These are phyloP conservation scores for Urocyon cinereoargenteus DNA, from an alignment of 2,797 vertebrate genomes.

Conservation along the genomic window DNA sequence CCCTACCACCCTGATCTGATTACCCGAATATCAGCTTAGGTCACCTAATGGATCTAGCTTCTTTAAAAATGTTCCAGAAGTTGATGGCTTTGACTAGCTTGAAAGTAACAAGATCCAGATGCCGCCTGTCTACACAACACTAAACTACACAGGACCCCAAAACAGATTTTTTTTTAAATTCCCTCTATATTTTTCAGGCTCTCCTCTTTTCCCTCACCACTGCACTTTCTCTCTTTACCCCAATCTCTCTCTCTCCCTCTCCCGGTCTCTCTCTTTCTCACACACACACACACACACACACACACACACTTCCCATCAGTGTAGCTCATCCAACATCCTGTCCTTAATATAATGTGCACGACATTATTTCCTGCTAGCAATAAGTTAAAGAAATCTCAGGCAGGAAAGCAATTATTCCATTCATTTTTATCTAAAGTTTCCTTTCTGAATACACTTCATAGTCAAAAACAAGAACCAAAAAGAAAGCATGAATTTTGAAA, in stretches of 20 bases:
- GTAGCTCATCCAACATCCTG: conserved; percentile 60
- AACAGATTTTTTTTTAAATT: conserved; percentile 64
- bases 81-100: conserved; percentile 86
- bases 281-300: neutral
- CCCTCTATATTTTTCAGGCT: neutral
- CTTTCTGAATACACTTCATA: conserved; percentile 71
- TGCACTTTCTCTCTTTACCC: neutral
- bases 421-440: conserved; percentile 67
- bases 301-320: conserved; percentile 52
- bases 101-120: conserved; percentile 90
- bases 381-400: conserved; percentile 21
- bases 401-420: conserved; percentile 59
- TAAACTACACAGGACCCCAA: conserved; percentile 74
- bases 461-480: conserved; percentile 70
- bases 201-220: neutral
- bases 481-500: conserved; percentile 46
- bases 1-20: conserved; percentile 79
- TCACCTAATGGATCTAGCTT: conserved; percentile 83
- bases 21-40: conserved; percentile 84
- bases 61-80: conserved; percentile 87
- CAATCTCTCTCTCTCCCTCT: neutral
- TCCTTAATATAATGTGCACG: neutral
- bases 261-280: no score
- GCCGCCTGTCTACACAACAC: conserved; percentile 82
- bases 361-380: conserved; percentile 51